These are phyloP conservation scores for Lasioglossum villosulum DNA, from an alignment of 2,888 invertebrate genomes.

Conservation along the genomic window DNA sequence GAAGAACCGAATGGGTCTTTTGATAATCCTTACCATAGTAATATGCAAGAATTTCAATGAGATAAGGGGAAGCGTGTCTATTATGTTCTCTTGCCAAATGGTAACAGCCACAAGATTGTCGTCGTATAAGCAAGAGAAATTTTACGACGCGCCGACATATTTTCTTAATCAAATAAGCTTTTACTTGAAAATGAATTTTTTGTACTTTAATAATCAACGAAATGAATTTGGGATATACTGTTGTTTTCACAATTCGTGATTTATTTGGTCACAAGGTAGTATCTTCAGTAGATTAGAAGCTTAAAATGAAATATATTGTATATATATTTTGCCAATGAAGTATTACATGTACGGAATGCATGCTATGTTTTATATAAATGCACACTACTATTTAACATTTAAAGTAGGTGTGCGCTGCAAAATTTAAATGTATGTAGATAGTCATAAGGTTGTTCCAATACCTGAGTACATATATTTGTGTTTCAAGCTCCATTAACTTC, in stretches of 20 bases:
- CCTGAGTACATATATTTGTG: slow-evolving; percentile 44
- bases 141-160: slow-evolving; percentile 68
- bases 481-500: slow-evolving; percentile 31
- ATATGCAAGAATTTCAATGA: slow-evolving; percentile 82
- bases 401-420: slow-evolving; percentile 38
- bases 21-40: slow-evolving; percentile 81
- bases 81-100: slow-evolving; percentile 84
- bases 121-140: slow-evolving; percentile 77
- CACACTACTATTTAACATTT: slow-evolving; percentile 54
- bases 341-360: slow-evolving; percentile 64
- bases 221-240: slow-evolving; percentile 51
- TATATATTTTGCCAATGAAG: slow-evolving; percentile 66
- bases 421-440: slow-evolving; percentile 59
- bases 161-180: slow-evolving; percentile 55
- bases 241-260: slow-evolving; percentile 56
- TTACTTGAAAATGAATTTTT: slow-evolving; percentile 52
- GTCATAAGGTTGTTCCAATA: slow-evolving; percentile 67
- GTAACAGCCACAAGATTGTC: slow-evolving; percentile 83
- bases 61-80: slow-evolving; percentile 84
- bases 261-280: slow-evolving; percentile 47
- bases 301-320: slow-evolving; percentile 50
- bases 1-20: slow-evolving; percentile 76
- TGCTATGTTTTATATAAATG: slow-evolving; percentile 57
- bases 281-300: slow-evolving; percentile 54
- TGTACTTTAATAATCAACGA: slow-evolving; percentile 68